Base-by-base conservation (phyloP, 2,888 invertebrate genomes). In the Phrixothrix hirtus region DNA sequence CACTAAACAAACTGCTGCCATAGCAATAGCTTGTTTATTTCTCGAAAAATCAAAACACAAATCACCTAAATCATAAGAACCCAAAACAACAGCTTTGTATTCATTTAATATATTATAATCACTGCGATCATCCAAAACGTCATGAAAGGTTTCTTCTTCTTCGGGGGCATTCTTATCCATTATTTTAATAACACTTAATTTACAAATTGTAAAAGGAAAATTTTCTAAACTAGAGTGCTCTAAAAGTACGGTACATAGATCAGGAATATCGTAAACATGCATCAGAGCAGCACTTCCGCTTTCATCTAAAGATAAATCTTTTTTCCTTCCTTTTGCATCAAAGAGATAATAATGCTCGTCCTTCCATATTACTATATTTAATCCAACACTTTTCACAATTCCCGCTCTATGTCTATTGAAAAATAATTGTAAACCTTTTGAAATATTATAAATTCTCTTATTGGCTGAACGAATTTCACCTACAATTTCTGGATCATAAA, bases 291-390 rank as follows among this genome's bases (percentile, higher is more conserved):
- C 80, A 26, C 75, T 77, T 0, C 86, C 86, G 1, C 75, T 64
- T 21, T 72, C 78, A 57, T 81, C 79, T 1, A 79, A 76, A 57
- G 73, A 79, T 1, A 81, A 77, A 59, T 78, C 77, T 1, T 78
- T 74, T 35, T 80, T 80, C 60, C 83, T 74, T 1, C 82, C 81
- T 11, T 77, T 81, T 1, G 84, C 82, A 68, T 86, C 86, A 62
- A 85, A 86, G 58, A 87, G 78, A 54, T 83, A 84, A 65, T 75
- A 86, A 54, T 80, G 78, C 36, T 81, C 76, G 36, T 75, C 79
- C 59, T 81, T 81, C 85, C 83, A 83, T 58, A 83, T 78, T 0
- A 79, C 77, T 9, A 83, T 66, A 67, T 79, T 80, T 5, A 69
- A 42, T n/a, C 68, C 64, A 11, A 69, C 61, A 0, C 75, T 72